phyloP scores from a whole-genome alignment of 2,888 invertebrate species.

The Xestia xanthographa region DNA sequence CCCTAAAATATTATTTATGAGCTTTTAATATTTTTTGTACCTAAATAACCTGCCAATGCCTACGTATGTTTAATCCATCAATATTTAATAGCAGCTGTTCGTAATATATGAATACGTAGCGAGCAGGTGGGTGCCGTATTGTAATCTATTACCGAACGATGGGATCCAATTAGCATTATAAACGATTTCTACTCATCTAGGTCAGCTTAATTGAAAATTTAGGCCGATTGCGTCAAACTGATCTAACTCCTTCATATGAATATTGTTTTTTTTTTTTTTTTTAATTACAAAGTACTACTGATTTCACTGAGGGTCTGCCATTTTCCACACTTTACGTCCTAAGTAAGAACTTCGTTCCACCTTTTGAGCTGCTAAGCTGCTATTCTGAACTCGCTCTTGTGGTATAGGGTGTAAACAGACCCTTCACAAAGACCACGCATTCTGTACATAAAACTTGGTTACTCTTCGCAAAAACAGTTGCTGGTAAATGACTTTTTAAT shows the following conservation, averaged over 20 bases:
- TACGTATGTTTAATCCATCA: slow-evolving; percentile 41
- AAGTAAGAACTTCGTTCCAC: too few species aligned
- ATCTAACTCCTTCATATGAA: neutral
- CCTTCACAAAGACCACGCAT: too few species aligned
- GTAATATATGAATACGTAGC: slow-evolving; percentile 29
- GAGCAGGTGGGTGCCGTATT: slow-evolving; percentile 50
- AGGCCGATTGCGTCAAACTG: slow-evolving; percentile 9
- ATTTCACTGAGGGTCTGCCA: too few species aligned
- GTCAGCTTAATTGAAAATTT: slow-evolving; percentile 52
- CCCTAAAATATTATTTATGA: neutral
- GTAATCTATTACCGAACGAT: slow-evolving; percentile 62
- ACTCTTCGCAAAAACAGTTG: too few species aligned
- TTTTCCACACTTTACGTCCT: too few species aligned
- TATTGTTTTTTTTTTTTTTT: neutral
- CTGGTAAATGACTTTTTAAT: too few species aligned
- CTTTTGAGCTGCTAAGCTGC: too few species aligned
- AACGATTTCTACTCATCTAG: slow-evolving; percentile 56
- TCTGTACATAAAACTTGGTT: too few species aligned
- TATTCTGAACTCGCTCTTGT: too few species aligned
- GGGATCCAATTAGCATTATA: slow-evolving; percentile 64
- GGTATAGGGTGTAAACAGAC: too few species aligned
- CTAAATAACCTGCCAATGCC: slow-evolving; percentile 9
- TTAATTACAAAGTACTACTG: too few species aligned
- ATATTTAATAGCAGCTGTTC: slow-evolving; percentile 15
- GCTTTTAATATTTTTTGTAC: neutral